phyloP scores from a whole-genome alignment of 2,888 invertebrate species.

The Odontomyia ornata region DNA sequence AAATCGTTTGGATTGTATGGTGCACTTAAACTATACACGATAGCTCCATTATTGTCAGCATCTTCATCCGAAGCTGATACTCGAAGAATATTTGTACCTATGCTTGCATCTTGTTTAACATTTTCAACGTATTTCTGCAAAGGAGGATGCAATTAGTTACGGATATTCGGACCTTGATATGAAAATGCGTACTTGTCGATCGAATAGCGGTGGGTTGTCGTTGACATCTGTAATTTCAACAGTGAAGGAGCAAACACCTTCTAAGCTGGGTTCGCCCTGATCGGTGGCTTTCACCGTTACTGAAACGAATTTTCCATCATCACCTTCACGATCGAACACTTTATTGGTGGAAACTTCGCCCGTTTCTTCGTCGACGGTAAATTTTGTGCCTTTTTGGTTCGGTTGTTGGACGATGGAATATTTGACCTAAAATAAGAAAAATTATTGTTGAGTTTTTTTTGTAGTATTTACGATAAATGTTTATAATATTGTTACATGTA shows the following conservation, averaged over 20 bases:
- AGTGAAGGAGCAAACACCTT: conserved; percentile 98
- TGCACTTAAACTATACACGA: conserved; percentile 89
- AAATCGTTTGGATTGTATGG: conserved; percentile 88
- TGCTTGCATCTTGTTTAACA: conserved; percentile 95
- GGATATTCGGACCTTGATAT: not conserved
- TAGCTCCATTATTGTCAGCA: conserved; percentile 95
- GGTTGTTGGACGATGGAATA: conserved; percentile 97
- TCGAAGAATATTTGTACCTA: conserved; percentile 91
- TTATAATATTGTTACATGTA: no score
- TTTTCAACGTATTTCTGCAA: conserved; percentile 95
- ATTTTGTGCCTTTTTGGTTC: conserved; percentile 93
- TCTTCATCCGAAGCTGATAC: conserved; percentile 97
- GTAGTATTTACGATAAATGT: not conserved
- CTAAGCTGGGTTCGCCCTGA: conserved; percentile 96
- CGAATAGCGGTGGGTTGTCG: conserved; percentile 95
- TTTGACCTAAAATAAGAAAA: conserved; percentile 69
- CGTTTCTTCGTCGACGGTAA: conserved; percentile 94
- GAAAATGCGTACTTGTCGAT: conserved; percentile 78
- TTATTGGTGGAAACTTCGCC: conserved; percentile 95
- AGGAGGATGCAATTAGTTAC: conserved; percentile 41
- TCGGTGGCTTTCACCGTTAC: conserved; percentile 98
- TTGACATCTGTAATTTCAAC: conserved; percentile 98
- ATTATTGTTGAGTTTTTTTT: not conserved
- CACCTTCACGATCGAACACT: conserved; percentile 96
- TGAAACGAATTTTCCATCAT: conserved; percentile 95